These are phyloP conservation scores for Coelopa frigida DNA, from an alignment of 1,140 invertebrate species.

Conservation along the genomic window DNA sequence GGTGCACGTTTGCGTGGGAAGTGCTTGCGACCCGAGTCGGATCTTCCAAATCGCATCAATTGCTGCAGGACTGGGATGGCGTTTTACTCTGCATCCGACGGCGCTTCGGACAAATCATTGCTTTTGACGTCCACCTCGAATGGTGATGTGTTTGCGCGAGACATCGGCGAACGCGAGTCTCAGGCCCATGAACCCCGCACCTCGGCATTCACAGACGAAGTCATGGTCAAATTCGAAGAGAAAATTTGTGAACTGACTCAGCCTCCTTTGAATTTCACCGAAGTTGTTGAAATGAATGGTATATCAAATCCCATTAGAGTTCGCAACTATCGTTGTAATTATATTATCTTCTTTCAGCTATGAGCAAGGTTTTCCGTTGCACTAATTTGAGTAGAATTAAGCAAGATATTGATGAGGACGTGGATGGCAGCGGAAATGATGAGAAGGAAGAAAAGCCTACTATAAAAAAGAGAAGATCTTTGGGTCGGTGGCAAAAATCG, in stretches of 20 bases:
- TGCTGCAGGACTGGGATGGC: constrained; percentile 12
- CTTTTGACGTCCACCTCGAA: constrained; percentile 10
- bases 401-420: constrained; percentile 1
- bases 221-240: constrained; percentile 8
- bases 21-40: constrained; percentile 9
- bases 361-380: constrained; percentile 13
- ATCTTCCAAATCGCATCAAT: constrained; percentile 5
- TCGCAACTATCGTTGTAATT: background rate
- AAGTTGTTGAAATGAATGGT: constrained; percentile 13
- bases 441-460: background rate
- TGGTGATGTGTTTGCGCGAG: constrained; percentile 11
- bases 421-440: background rate
- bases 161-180: background rate
- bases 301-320: background rate
- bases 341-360: constrained; percentile 8
- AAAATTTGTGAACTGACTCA: constrained; percentile 4
- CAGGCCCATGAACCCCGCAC: background rate
- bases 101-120: background rate
- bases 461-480: constrained; percentile 1
- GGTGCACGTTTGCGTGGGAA: constrained; percentile 7
- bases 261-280: constrained; percentile 8
- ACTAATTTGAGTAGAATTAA: background rate
- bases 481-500: constrained; percentile 16
- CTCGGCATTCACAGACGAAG: background rate
- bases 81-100: background rate